Evolutionary conservation across 2,797 vertebrate genomes (phyloP).

Genomic region (Rhinella marina): DNA sequence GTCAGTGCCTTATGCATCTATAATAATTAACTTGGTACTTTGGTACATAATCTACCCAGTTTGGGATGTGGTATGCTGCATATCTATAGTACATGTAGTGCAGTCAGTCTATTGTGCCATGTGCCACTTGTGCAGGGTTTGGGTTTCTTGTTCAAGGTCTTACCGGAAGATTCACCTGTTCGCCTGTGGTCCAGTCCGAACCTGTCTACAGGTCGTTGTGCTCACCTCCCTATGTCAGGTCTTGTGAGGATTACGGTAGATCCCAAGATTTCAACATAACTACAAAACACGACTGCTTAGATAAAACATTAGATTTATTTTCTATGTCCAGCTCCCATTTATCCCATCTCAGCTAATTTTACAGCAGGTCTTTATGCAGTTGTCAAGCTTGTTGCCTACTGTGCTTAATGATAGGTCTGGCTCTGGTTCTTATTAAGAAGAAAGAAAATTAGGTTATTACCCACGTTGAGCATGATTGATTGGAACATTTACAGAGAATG

Average conservation of each 20-base stretch:
- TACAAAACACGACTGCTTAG: neutral
- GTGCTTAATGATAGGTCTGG: neutral
- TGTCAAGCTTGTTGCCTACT: neutral
- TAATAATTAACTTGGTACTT: too few relatives aligned
- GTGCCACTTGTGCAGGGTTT: too few relatives aligned
- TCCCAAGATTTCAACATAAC: neutral
- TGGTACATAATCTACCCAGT: too few relatives aligned
- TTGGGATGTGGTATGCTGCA: too few relatives aligned
- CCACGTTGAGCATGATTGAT: slow-evolving; percentile 11
- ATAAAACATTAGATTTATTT: neutral
- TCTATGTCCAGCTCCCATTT: neutral
- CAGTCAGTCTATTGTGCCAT: too few relatives aligned
- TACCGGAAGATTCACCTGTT: too few relatives aligned
- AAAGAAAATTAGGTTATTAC: slow-evolving; percentile 26
- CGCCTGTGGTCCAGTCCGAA: too few relatives aligned
- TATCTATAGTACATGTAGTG: too few relatives aligned
- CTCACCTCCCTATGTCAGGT: too few relatives aligned
- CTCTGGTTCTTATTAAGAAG: neutral
- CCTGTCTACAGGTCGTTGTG: too few relatives aligned
- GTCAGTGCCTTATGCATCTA: too few relatives aligned
- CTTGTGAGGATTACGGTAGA: neutral
- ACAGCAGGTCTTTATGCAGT: neutral
- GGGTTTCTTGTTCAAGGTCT: too few relatives aligned
- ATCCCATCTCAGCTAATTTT: neutral
- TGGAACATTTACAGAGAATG: slow-evolving; percentile 17